These are phyloP conservation scores for Tricholauxania praeusta DNA, from an alignment of 2,888 invertebrate genomes.

Conservation along the genomic window DNA sequence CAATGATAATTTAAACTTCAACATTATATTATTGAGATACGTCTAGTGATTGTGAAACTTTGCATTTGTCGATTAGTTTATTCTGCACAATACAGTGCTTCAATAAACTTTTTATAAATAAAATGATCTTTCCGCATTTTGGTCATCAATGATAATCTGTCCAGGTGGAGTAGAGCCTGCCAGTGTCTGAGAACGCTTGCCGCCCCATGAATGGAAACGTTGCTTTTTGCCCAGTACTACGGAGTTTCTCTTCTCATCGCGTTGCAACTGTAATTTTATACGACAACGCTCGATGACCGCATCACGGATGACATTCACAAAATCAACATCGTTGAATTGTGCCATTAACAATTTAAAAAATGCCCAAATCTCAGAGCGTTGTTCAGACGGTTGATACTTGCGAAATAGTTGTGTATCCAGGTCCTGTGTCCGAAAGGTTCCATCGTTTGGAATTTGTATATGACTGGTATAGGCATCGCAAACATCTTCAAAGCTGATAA, in stretches of 20 bases:
- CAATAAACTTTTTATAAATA: background rate
- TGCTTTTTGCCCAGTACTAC: slow-evolving; percentile 65
- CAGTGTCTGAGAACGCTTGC: slow-evolving; percentile 57
- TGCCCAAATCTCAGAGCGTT: slow-evolving; percentile 62
- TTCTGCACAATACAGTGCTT: no score
- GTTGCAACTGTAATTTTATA: slow-evolving; percentile 55
- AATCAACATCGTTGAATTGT: slow-evolving; percentile 63
- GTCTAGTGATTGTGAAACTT: no score
- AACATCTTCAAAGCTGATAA: slow-evolving; percentile 64
- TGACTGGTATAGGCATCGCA: slow-evolving; percentile 61
- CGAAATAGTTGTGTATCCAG: slow-evolving; percentile 48
- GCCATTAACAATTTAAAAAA: slow-evolving; percentile 64
- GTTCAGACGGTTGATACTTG: slow-evolving; percentile 57
- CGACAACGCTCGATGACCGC: slow-evolving; percentile 64
- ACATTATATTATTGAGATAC: no score
- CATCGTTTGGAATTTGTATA: slow-evolving; percentile 28
- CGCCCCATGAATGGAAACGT: slow-evolving; percentile 68
- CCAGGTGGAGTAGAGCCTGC: background rate
- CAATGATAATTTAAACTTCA: no score
- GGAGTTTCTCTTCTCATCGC: slow-evolving; percentile 64
- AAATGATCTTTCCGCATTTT: slow-evolving; percentile 36
- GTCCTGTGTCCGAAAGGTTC: background rate
- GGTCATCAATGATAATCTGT: slow-evolving; percentile 35
- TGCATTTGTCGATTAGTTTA: no score
- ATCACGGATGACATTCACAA: slow-evolving; percentile 59